Percentiles rank a stretch among this genome's conserved stretches.
These are phyloP conservation scores for Dendropsophus ebraccatus DNA, from an alignment of 2,113 vertebrate species.

Conservation along the genomic window DNA sequence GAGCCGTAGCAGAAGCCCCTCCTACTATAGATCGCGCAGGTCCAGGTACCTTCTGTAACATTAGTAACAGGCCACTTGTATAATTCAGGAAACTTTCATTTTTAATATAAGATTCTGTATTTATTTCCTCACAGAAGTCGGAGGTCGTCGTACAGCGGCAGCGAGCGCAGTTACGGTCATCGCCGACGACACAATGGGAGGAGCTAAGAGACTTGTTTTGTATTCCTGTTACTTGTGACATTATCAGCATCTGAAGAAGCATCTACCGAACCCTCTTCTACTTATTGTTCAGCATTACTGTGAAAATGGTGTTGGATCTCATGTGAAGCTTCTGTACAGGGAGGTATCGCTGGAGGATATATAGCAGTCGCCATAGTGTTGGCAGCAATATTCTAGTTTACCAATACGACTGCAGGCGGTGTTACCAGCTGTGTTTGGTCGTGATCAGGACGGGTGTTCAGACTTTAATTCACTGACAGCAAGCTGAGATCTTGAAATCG, in stretches of 20 bases:
- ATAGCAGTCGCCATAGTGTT: neutral
- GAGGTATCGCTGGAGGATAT: neutral
- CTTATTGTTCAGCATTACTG: neutral
- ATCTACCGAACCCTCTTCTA: neutral
- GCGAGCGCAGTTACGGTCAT: slow-evolving; percentile 86
- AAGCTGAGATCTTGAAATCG: too few relatives aligned
- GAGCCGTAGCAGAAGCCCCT: slow-evolving; percentile 81
- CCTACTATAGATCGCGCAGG: slow-evolving; percentile 77
- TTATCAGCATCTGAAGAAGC: neutral
- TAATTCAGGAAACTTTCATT: neutral
- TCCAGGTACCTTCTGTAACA: slow-evolving; percentile 76
- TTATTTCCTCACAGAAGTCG: slow-evolving; percentile 60
- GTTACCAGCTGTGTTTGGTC: too few relatives aligned
- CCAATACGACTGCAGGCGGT: too few relatives aligned
- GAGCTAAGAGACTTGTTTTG: slow-evolving; percentile 67
- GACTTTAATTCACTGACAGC: too few relatives aligned
- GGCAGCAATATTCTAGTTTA: neutral
- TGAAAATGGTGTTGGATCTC: neutral
- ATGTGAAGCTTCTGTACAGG: neutral
- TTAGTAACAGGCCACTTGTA: too few relatives aligned
- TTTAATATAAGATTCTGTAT: neutral
- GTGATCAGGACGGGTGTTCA: too few relatives aligned
- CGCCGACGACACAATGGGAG: slow-evolving; percentile 87
- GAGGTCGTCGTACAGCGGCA: slow-evolving; percentile 89
- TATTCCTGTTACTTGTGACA: neutral